Percentiles rank a stretch among this genome's conserved stretches.
Evolutionary conservation across 2,797 vertebrate genomes (phyloP).

Genomic region (Gouania willdenowi): DNA sequence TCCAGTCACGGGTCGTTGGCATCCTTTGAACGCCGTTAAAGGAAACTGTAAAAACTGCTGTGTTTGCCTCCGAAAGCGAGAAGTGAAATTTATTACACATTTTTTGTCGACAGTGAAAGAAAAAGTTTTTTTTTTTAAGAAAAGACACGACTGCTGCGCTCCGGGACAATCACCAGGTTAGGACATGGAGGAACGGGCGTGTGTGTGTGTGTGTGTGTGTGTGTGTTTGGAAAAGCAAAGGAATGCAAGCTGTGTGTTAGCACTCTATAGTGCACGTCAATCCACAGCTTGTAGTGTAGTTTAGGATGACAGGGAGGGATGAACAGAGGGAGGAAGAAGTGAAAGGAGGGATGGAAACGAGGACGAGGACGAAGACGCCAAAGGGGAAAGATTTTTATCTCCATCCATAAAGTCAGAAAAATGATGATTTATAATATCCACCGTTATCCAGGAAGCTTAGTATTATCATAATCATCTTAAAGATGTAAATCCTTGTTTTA

Average conservation of each 20-base stretch:
- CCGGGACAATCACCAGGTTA: constrained; percentile 29
- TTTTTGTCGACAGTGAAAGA: constrained; percentile 47
- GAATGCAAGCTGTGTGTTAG: constrained; percentile 45
- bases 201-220: constrained; percentile 5
- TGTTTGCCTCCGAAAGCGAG: constrained; percentile 34
- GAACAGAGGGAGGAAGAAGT: not conserved
- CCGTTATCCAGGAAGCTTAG: no score
- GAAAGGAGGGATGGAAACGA: not conserved
- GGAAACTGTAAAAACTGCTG: constrained; percentile 29
- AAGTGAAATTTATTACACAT: constrained; percentile 49
- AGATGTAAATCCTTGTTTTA: no score
- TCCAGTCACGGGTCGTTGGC: constrained; percentile 21
- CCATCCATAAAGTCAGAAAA: no score
- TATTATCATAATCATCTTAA: no score
- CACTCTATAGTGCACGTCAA: constrained; percentile 23
- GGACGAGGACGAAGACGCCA: not conserved
- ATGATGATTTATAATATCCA: no score
- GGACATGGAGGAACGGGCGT: constrained; percentile 10
- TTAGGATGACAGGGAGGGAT: not conserved
- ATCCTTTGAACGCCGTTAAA: constrained; percentile 24
- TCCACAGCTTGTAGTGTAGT: constrained; percentile 4
- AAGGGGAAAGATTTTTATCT: no score
- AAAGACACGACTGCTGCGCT: constrained; percentile 21
- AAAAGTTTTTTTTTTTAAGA: no score
- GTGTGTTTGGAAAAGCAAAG: constrained; percentile 14